Evolutionary conservation across 2,113 vertebrate genomes (phyloP).

Genomic region (Illadopsis cleaveri): DNA sequence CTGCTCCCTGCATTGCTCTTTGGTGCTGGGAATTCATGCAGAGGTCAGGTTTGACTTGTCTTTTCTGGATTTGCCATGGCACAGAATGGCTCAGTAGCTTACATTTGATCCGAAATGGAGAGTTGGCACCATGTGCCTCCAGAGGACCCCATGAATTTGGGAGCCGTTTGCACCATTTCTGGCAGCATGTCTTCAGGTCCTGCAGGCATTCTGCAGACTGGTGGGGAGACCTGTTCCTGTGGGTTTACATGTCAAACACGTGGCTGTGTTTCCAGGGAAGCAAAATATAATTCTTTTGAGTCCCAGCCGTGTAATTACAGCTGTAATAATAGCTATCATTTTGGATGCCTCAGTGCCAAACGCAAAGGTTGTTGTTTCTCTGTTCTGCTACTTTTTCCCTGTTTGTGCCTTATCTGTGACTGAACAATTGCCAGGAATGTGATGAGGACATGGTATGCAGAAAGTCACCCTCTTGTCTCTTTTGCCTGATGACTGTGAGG

Average conservation of each 20-base stretch:
- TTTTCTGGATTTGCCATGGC: accelerated
- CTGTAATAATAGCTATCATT: constrained; percentile 8
- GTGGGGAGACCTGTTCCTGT: not conserved
- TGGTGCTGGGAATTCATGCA: not conserved
- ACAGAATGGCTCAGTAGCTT: not conserved
- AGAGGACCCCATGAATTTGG: not conserved
- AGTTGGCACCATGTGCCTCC: not conserved
- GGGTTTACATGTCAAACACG: not conserved
- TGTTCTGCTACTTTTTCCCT: not conserved
- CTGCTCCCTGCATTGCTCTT: not conserved
- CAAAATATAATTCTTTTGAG: not conserved
- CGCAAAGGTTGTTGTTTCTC: not conserved
- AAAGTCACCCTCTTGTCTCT: constrained; percentile 12
- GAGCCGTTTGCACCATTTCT: not conserved
- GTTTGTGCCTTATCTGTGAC: not conserved
- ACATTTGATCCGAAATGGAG: not conserved
- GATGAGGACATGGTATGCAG: not conserved
- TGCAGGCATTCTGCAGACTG: not conserved
- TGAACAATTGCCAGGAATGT: constrained; percentile 6
- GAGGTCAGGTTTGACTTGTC: not conserved
- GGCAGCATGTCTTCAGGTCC: accelerated
- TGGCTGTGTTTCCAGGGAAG: not conserved
- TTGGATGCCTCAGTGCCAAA: not conserved
- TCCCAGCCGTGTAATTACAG: not conserved
- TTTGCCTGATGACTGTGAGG: not conserved